Percentiles rank a stretch among this genome's conserved stretches.
These are phyloP conservation scores for Blastobasis adustella DNA, from an alignment of 2,888 invertebrate genomes.

Conservation along the genomic window DNA sequence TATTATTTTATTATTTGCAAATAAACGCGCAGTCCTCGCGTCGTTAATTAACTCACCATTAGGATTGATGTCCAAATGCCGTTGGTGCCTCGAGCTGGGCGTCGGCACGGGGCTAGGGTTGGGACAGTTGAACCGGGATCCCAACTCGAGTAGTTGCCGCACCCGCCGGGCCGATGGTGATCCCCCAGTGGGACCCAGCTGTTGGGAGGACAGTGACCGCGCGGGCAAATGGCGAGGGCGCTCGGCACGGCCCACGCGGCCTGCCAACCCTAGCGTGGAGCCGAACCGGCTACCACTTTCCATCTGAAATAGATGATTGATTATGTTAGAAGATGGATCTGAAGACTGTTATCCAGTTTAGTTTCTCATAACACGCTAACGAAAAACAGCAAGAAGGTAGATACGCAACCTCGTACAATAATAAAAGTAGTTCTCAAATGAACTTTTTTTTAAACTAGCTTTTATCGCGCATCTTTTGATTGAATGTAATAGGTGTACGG, in stretches of 20 bases:
- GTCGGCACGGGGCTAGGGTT: conserved; percentile 84
- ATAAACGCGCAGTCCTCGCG: no score
- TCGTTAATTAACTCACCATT: conserved; percentile 81
- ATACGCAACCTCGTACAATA: no score
- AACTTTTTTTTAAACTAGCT: no score
- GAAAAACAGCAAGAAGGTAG: no score
- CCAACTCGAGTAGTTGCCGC: conserved; percentile 85
- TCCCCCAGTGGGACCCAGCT: conserved; percentile 73
- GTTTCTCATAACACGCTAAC: no score
- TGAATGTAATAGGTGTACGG: no score
- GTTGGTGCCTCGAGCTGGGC: conserved; percentile 85
- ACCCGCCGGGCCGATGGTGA: conserved; percentile 88
- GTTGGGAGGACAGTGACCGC: conserved; percentile 83
- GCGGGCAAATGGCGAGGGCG: conserved; percentile 79
- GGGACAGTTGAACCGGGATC: conserved; percentile 74
- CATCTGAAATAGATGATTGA: conserved; percentile 34
- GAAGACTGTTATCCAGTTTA: no score
- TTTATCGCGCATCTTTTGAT: no score
- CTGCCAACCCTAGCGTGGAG: conserved; percentile 70
- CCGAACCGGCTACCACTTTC: conserved; percentile 78
- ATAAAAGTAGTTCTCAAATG: no score
- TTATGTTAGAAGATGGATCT: no score
- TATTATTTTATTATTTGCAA: no score
- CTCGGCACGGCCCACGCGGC: conserved; percentile 62
- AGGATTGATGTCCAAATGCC: conserved; percentile 91